Percentiles rank a stretch among this genome's conserved stretches.
Conservation (phyloP, 1,140 invertebrate genomes). For the Panagrolaimus sp. region DNA sequence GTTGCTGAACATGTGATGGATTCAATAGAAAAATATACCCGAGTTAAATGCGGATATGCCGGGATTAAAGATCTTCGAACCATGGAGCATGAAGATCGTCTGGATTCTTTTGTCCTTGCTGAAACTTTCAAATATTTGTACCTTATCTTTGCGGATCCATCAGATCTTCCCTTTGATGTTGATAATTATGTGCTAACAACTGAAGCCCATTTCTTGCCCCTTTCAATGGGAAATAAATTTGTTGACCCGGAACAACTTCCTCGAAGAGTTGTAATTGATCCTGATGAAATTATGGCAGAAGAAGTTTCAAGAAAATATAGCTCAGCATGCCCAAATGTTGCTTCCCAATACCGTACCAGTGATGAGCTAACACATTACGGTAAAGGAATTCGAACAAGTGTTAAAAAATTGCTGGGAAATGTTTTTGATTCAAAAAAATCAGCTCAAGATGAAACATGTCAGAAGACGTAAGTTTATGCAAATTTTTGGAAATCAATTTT, state of each 20-base stretch:
- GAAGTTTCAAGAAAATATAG: constrained; percentile 25
- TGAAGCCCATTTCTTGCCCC: constrained; percentile 87
- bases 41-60: constrained; percentile 90
- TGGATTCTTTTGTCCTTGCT: constrained; percentile 95
- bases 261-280: constrained; percentile 48
- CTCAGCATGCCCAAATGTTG: constrained; percentile 38
- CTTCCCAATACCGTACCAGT: constrained; percentile 25
- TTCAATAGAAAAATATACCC: constrained; percentile 79
- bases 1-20: constrained; percentile 81
- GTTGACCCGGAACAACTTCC: constrained; percentile 31
- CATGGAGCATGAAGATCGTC: constrained; percentile 76
- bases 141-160: constrained; percentile 81
- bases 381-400: constrained; percentile 20
- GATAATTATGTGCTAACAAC: constrained; percentile 90
- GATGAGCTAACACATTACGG: constrained; percentile 35
- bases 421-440: constrained; percentile 5
- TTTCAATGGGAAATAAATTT: constrained; percentile 63
- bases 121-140: constrained; percentile 97
- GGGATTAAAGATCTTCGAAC: constrained; percentile 91
- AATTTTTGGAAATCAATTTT: neutral
- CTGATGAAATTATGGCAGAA: constrained; percentile 48
- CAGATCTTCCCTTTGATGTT: constrained; percentile 79
- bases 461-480: constrained; percentile 21
- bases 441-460: constrained; percentile 1
- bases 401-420: constrained; percentile 21